These are phyloP conservation scores for Tamandua tetradactyla DNA, from an alignment of 2,797 vertebrate genomes.

Conservation along the genomic window DNA sequence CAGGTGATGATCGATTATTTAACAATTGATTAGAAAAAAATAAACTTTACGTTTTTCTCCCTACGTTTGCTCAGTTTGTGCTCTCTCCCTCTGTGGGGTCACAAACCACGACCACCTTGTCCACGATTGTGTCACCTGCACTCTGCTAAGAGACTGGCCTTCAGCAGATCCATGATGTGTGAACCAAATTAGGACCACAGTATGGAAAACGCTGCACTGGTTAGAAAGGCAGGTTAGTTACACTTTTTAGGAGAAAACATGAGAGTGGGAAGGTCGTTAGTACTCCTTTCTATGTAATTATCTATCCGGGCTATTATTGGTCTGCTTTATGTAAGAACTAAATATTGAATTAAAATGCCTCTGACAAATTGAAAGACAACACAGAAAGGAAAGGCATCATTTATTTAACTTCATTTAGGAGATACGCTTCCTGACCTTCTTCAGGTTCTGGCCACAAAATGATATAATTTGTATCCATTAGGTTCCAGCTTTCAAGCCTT, in stretches of 20 bases:
- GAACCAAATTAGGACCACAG: constrained; percentile 8
- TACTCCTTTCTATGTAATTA: not conserved
- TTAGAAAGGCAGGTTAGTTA: not conserved
- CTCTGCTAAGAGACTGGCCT: not conserved
- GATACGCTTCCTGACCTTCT: constrained; percentile 45
- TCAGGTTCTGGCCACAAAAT: not conserved
- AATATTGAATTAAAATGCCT: constrained; percentile 64
- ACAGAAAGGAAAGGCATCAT: constrained; percentile 44
- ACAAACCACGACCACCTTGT: not conserved
- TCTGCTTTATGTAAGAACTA: constrained; percentile 31
- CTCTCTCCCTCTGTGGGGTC: not conserved
- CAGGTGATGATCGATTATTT: not conserved
- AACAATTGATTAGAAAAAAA: not conserved
- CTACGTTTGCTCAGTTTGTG: not conserved
- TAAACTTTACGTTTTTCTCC: not conserved
- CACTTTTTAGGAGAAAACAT: not conserved
- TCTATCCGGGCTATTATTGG: not conserved
- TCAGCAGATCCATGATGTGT: not conserved
- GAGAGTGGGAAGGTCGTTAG: not conserved
- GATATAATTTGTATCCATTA: not conserved
- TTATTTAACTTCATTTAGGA: constrained; percentile 52
- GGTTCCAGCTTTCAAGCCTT: not conserved
- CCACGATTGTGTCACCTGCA: not conserved
- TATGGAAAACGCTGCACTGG: not conserved
- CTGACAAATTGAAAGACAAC: constrained; percentile 53